A percentile compares a stretch with the other conserved stretches of the same genome.
Conservation (phyloP, 2,888 invertebrate species). For the Plagodis pulveraria region DNA sequence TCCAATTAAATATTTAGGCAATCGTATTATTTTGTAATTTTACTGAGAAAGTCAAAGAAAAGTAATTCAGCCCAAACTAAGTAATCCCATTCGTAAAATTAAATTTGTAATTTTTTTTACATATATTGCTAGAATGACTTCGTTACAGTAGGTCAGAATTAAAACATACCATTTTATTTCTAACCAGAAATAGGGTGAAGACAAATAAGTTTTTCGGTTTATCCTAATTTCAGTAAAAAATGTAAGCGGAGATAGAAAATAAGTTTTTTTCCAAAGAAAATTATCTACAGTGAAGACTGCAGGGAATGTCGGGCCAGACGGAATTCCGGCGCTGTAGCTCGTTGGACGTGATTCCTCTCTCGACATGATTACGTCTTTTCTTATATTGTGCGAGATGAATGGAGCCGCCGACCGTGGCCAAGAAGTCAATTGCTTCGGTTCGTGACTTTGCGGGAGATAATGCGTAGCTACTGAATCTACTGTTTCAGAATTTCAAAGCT, state of each 20-base stretch:
- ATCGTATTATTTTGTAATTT: no score
- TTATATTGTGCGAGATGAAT: slow-evolving; percentile 77
- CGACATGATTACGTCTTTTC: slow-evolving; percentile 79
- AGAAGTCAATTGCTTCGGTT: slow-evolving; percentile 68
- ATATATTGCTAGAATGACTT: no score
- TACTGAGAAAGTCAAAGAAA: no score
- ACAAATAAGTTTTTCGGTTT: slow-evolving; percentile 45
- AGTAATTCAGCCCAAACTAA: slow-evolving; percentile 2
- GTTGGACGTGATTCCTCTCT: slow-evolving; percentile 76
- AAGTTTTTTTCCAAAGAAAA: slow-evolving; percentile 59
- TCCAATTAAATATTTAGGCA: no score
- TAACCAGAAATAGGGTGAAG: slow-evolving; percentile 28
- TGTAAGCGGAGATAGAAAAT: slow-evolving; percentile 47
- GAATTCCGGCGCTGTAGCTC: slow-evolving; percentile 78
- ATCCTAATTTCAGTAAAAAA: slow-evolving; percentile 55
- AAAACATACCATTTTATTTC: no score
- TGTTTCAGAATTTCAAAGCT: background rate
- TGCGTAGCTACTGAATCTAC: slow-evolving; percentile 37
- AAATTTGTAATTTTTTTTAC: no score
- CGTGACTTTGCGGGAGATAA: slow-evolving; percentile 54
- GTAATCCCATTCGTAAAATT: no score
- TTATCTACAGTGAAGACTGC: slow-evolving; percentile 60
- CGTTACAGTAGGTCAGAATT: no score
- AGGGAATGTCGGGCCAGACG: slow-evolving; percentile 62
- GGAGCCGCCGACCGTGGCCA: slow-evolving; percentile 56